Base-by-base conservation (phyloP, 2,888 invertebrate genomes). In the Zonitis immaculata region DNA sequence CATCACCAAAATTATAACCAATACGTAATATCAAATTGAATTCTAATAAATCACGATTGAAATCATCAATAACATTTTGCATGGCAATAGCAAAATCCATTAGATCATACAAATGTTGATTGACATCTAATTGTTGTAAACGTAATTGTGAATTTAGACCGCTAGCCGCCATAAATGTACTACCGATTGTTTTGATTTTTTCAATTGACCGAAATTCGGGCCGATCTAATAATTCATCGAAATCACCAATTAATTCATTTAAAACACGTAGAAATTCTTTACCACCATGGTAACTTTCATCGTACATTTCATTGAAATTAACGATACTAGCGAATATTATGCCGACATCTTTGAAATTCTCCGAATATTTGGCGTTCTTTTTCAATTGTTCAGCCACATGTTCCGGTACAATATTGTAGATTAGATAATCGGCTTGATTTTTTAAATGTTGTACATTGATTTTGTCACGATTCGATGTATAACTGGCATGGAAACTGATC, bases 291-390 rank as follows among this genome's bases (percentile, higher is more conserved):
- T 93, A 98, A 45, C 93, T 92, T 73, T 98, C 97, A 72, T 98
- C 97, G 73, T 98, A 98, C 83, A 98, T 89, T 76, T 97, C 96
- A 69, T 94, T 94, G 74, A 97, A 98, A 75, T 98, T 98, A 0
- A 95, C 90, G 64, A 98, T 94, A 67, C 91, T 93, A 6, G 96
- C 97, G 72, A 98, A 98, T 67, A 98, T 89, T 12, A 98, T 94
- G 0, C 89, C 96, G 0, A 91, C 92, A 65, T 91, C 85, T 72
- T 88, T 89, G 74, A 96, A 94, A 73, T 95, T 95, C 72, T 94
- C 92, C 0, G 95, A 95, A 78, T 97, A 97, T 71, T 90, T 89
- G 9, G 94, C 92, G 22, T 93, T 91, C 58, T 89, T 90, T 74
- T 96, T 95, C 51, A 97, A 78, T 70, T 92, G 90, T 65, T 96